A percentile compares a stretch with the other conserved stretches of the same genome.
Conservation (phyloP, 2,888 invertebrate genomes). For the Morpho deidamia region DNA sequence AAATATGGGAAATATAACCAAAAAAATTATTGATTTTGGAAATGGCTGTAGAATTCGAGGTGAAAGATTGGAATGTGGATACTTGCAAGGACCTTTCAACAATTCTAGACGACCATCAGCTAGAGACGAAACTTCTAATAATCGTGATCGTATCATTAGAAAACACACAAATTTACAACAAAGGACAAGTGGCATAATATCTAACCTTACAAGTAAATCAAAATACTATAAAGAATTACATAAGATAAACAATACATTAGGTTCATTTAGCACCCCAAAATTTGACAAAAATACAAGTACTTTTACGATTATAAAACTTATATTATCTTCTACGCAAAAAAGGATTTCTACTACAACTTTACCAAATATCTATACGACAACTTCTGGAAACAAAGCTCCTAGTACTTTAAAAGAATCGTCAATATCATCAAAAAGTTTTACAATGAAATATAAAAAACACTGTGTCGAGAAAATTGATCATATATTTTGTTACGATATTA, state of each 20-base stretch:
- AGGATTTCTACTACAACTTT: background rate
- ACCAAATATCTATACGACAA: background rate
- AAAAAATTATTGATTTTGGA: conserved; percentile 34
- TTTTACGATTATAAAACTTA: background rate
- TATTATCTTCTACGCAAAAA: background rate
- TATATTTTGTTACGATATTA: conserved; percentile 38
- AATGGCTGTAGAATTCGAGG: conserved; percentile 46
- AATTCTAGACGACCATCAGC: conserved; percentile 28
- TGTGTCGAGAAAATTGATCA: conserved; percentile 47
- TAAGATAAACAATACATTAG: background rate
- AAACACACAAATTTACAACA: background rate
- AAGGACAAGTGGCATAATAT: background rate
- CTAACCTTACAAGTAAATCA: background rate
- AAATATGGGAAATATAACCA: conserved; percentile 36
- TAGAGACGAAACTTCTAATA: conserved; percentile 3
- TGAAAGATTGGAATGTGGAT: conserved; percentile 63
- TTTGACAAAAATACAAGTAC: background rate
- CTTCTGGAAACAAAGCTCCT: too few species aligned
- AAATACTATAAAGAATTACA: background rate
- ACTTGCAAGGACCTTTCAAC: conserved; percentile 31
- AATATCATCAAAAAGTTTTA: background rate
- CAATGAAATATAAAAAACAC: conserved; percentile 8
- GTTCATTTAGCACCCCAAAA: background rate
- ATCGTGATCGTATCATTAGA: background rate
- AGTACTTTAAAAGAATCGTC: too few species aligned